Base-by-base conservation (phyloP, 2,113 vertebrate genomes). In the Mastomys natalensis region DNA sequence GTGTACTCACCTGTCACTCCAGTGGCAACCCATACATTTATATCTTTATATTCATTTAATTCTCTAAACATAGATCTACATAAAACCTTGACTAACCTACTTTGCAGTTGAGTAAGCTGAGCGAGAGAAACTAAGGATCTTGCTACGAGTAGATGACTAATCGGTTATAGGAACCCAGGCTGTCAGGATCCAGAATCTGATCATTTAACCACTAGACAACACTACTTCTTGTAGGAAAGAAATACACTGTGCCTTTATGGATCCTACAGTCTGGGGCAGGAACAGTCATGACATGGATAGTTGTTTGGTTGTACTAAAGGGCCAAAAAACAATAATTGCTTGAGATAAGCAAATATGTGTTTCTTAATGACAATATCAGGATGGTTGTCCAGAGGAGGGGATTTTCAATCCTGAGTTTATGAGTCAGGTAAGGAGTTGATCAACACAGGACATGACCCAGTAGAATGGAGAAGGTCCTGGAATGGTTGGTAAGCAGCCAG, bases 61-160 rank as follows among this genome's bases (percentile, higher is more conserved):
- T 94, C 90, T 94, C 43, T n/a, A 22, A 92, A n/a, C 31, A 68
- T 78, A 34, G 77, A 34, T 62, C 64, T 91, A n/a, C 12, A 40
- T 66, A 73, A 86, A 96, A 81, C 55, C 2, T 37, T 64, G 45
- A 72, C 62, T 51, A 68, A 58, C 55, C 68, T 84, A 70, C n/a
- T 87, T 95, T 70, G 91, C 62, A 58, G 60, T 58, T 84, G 31
- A 87, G 17, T 15, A 96, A 45, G 64, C 22, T 45, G 64, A 89
- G 88, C 51, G 58, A 45, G 7, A 62, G 40, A 78, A 87, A 43
- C 19, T 53, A n/a, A n/a, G 15, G 40, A 34, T 51, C 43, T 24
- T 70, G 10, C 31, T 72, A 58, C 82, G 40, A 86, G 51, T 34
- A 64, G 43, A 26, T 78, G 13, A 6, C 87, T 51, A 55, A 64